Evolutionary conservation across 2,797 vertebrate genomes (phyloP).

Genomic region (Gallinago stenura): DNA sequence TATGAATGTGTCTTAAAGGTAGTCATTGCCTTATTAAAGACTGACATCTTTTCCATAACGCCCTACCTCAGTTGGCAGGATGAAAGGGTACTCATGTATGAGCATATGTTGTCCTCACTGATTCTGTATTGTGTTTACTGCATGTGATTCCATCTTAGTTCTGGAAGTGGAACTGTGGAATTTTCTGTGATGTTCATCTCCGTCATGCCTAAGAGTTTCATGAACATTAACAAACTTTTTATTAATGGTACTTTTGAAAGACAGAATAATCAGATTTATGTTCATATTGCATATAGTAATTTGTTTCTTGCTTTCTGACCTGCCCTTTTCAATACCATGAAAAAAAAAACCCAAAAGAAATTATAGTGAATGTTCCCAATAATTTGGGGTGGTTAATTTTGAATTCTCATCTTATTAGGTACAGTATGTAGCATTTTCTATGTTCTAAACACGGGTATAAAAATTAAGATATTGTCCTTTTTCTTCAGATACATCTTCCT

Average conservation of each 20-base stretch:
- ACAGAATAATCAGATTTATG: accelerated
- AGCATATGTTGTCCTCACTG: background rate
- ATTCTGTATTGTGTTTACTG: background rate
- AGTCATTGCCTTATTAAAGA: background rate
- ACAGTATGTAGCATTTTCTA: background rate
- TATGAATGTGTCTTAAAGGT: background rate
- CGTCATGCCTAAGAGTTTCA: background rate
- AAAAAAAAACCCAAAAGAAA: background rate
- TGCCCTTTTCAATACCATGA: background rate
- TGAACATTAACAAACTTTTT: background rate
- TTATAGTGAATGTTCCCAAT: background rate
- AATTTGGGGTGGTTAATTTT: background rate
- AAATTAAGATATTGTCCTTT: background rate
- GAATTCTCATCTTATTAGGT: background rate
- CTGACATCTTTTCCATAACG: background rate
- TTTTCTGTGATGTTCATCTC: background rate
- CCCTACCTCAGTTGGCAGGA: background rate
- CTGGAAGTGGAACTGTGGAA: background rate
- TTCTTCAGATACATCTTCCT: background rate
- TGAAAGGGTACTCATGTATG: background rate
- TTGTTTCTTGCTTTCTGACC: background rate
- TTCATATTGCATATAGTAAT: background rate
- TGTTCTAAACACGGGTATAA: background rate
- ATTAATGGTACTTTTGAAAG: background rate
- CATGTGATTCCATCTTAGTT: background rate